Base-by-base conservation (phyloP, 1,140 invertebrate species). In the Drosophila pectinifera region DNA sequence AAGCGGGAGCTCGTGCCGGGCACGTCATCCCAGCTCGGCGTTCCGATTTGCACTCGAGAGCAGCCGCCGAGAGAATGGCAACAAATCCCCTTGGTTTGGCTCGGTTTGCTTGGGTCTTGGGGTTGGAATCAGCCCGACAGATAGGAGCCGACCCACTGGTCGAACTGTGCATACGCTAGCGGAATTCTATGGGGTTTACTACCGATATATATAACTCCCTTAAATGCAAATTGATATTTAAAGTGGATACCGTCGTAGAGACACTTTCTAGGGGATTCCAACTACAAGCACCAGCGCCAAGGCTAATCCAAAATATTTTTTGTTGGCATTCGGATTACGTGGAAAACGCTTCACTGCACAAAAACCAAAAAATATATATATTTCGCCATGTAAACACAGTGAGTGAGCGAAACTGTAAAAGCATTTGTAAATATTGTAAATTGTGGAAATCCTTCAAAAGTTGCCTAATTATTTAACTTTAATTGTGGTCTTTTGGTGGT, bases 41-140 rank as follows among this genome's bases (percentile, higher is more conserved):
- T 73, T 83, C 56, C 70, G 81, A 86, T 82, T 88, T 76, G 83
- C 83, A 86, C 83, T 86, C 83, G 14, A 61, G 73, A 67, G 54
- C 43, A 69, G 31, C 46, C 54, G 42, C 2, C 55, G 48, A 45
- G 58, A 64, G 57, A 56, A 53, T 24, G 39, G 51, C 51, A 45
- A 3, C 31, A 53, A 53, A 61, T 46, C 22, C 64, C 63, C 43
- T 43, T 5, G 16, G 31, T 61, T 61, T 59, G 36, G 13, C 16
- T 16, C 1, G 53, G 20, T 28, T 31, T 28, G 22, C 11, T 5
- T 41, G n/a, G 20, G 13, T 14, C 24, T 18, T 18, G 64, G 64
- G 64, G 64, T 68, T 49, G 64, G 26, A 51, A 42, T 41, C 45
- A 16, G 10, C 4, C 38, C 45, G 31, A 51, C 34, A 65, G 26